phyloP scores from a whole-genome alignment of 2,888 invertebrate genomes.

The Orthosia incerta region DNA sequence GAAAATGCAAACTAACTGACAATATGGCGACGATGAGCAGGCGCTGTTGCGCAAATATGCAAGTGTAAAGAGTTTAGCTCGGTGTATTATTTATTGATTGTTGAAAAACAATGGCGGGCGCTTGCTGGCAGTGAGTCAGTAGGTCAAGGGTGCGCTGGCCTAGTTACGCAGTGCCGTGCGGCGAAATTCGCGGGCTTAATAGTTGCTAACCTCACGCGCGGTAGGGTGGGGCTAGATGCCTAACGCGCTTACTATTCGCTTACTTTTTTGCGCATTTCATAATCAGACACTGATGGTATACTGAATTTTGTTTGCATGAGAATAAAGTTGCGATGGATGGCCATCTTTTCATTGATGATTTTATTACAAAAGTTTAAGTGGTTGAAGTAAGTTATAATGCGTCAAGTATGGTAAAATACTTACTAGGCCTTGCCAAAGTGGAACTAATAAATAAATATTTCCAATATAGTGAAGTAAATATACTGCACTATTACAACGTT shows the following conservation, averaged over 20 bases:
- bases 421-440: neutral
- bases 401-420: neutral
- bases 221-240: conserved; percentile 78
- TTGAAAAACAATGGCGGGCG: conserved; percentile 90
- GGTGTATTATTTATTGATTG: conserved; percentile 90
- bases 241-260: conserved; percentile 53
- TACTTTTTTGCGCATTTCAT: conserved; percentile 54
- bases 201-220: conserved; percentile 85
- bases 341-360: conserved; percentile 10
- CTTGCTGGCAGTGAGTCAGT: conserved; percentile 90
- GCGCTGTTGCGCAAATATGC: conserved; percentile 84
- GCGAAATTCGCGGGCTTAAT: conserved; percentile 88
- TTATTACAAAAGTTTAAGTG: neutral
- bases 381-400: neutral
- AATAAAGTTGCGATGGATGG: conserved; percentile 11
- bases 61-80: conserved; percentile 84
- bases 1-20: conserved; percentile 77
- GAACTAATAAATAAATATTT: neutral
- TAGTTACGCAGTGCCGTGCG: conserved; percentile 87
- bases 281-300: conserved; percentile 34
- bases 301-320: conserved; percentile 16
- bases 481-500: conserved; percentile 1
- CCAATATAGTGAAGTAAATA: neutral
- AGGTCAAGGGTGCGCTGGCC: conserved; percentile 89
- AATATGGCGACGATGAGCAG: conserved; percentile 77